Evolutionary conservation across 2,113 vertebrate genomes (phyloP).

Genomic region (Lucifuga dentata): DNA sequence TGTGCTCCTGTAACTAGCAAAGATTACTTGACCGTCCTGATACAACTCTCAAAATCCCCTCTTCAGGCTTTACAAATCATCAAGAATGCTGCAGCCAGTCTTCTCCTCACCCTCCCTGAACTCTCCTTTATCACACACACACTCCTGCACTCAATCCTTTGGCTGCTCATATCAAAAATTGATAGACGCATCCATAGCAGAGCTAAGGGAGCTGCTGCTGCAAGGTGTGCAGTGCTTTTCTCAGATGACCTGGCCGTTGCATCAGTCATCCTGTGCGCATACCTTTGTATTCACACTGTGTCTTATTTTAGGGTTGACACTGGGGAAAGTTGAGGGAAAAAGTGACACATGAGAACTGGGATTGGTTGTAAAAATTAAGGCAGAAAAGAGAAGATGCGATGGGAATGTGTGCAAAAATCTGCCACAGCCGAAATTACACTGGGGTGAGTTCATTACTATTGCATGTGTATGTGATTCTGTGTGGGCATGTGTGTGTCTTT

Average conservation of each 20-base stretch:
- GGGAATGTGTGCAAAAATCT: slow-evolving; percentile 27
- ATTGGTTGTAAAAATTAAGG: neutral
- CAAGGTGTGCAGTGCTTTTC: neutral
- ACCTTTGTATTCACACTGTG: neutral
- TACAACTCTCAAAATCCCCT: slow-evolving; percentile 23
- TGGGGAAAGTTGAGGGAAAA: neutral
- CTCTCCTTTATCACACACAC: slow-evolving; percentile 34
- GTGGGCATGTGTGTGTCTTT: slow-evolving; percentile 9
- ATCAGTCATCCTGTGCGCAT: neutral
- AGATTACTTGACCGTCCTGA: slow-evolving; percentile 27
- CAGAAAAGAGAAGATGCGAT: slow-evolving; percentile 2
- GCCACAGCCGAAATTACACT: slow-evolving; percentile 21
- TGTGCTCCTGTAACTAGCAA: slow-evolving; percentile 30
- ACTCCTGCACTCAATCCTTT: slow-evolving; percentile 13
- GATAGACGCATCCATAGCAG: slow-evolving; percentile 19
- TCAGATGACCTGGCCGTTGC: too few species aligned
- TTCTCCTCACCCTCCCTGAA: slow-evolving; percentile 23
- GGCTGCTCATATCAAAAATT: slow-evolving; percentile 52
- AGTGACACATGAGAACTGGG: too few species aligned
- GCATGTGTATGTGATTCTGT: slow-evolving; percentile 19
- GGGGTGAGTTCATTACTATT: slow-evolving; percentile 25
- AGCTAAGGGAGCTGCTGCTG: slow-evolving; percentile 18
- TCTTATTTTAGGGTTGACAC: slow-evolving; percentile 3
- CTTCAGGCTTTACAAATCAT: slow-evolving; percentile 51
- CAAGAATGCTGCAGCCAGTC: slow-evolving; percentile 40